Percentiles rank a stretch among this genome's conserved stretches.
phyloP scores from a whole-genome alignment of 1,140 invertebrate species.

The Manduca sexta region DNA sequence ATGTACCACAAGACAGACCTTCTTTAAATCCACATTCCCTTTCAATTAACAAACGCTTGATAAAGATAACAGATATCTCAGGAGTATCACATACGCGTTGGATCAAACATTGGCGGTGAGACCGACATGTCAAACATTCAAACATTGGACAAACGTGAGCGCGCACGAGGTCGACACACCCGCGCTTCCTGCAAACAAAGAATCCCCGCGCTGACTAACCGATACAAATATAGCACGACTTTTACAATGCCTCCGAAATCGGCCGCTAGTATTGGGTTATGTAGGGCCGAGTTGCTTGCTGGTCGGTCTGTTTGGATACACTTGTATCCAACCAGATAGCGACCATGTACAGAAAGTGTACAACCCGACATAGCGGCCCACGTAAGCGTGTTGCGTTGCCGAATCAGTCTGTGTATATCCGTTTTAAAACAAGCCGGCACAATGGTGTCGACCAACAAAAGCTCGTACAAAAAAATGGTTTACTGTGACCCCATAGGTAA shows the following conservation, averaged over 20 bases:
- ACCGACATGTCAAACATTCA: background rate
- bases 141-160: conserved; percentile 17
- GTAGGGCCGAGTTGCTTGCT: no score
- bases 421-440: no score
- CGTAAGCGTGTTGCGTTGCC: no score
- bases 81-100: background rate
- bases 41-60: background rate
- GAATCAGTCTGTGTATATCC: no score
- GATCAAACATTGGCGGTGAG: conserved; percentile 2
- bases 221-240: conserved; percentile 6
- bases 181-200: conserved; percentile 17
- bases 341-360: background rate
- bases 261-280: background rate
- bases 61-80: background rate
- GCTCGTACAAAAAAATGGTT: no score
- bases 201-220: conserved; percentile 5
- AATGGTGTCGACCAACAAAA: no score
- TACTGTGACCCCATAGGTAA: no score
- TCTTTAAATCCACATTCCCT: no score
- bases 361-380: no score
- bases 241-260: background rate
- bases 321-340: background rate
- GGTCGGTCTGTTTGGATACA: no score
- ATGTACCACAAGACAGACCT: no score
- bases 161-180: conserved; percentile 20